phyloP scores from a whole-genome alignment of 2,888 invertebrate genomes.

The Neoscelio sp. region DNA sequence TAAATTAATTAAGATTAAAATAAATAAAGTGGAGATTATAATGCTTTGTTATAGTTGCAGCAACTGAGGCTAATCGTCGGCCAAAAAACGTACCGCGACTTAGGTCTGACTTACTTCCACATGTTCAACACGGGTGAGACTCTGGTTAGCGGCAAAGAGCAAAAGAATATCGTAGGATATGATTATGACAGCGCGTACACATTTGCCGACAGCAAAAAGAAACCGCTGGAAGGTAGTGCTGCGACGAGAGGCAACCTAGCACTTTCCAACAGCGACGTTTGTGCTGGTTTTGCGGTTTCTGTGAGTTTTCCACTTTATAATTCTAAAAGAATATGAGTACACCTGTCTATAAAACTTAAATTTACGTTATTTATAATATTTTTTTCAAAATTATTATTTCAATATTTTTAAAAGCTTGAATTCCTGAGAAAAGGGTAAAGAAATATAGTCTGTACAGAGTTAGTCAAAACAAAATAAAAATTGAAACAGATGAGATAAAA shows the following conservation, averaged over 20 bases:
- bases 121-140: constrained; percentile 86
- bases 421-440: too few relatives aligned
- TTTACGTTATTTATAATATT: too few relatives aligned
- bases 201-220: constrained; percentile 87
- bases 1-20: background rate
- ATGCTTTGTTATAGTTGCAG: constrained; percentile 76
- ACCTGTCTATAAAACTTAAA: too few relatives aligned
- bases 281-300: constrained; percentile 87
- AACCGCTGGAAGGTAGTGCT: constrained; percentile 85
- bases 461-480: too few relatives aligned
- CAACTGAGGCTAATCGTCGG: constrained; percentile 78
- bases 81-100: constrained; percentile 83
- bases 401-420: too few relatives aligned
- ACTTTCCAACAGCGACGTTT: constrained; percentile 85
- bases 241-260: constrained; percentile 85
- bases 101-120: constrained; percentile 86
- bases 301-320: constrained; percentile 83
- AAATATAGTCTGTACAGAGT: too few relatives aligned
- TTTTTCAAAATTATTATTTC: too few relatives aligned
- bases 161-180: constrained; percentile 86
- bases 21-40: background rate
- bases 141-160: constrained; percentile 84
- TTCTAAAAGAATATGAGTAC: background rate
- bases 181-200: constrained; percentile 86
- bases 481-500: too few relatives aligned